Conservation (phyloP, 2,797 vertebrate genomes). For the Semaprochilodus insignis region DNA sequence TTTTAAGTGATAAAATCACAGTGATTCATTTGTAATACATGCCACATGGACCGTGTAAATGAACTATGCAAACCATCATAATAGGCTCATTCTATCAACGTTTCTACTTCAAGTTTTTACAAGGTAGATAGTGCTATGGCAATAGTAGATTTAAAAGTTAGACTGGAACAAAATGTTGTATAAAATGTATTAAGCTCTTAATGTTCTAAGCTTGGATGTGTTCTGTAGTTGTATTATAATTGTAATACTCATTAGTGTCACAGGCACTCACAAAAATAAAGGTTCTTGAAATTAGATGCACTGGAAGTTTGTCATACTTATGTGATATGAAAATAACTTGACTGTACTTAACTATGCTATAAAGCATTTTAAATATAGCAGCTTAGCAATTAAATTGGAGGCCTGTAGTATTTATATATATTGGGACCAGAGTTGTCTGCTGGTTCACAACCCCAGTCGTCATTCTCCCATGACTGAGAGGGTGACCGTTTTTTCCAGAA, state of each 20-base stretch:
- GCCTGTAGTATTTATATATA: too few relatives aligned
- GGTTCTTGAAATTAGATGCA: slow-evolving; percentile 43
- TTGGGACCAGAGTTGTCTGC: background rate
- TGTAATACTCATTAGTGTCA: slow-evolving; percentile 44
- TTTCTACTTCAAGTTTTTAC: background rate
- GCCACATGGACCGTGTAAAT: background rate
- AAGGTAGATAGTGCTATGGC: background rate
- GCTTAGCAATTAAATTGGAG: too few relatives aligned
- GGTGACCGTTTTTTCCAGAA: background rate
- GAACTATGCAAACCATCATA: background rate
- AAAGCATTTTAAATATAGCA: too few relatives aligned
- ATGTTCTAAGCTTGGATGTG: slow-evolving; percentile 55
- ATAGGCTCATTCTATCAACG: background rate
- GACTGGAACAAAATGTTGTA: slow-evolving; percentile 32
- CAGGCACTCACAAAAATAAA: slow-evolving; percentile 54
- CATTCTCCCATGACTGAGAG: background rate
- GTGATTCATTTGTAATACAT: background rate
- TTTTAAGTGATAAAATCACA: background rate
- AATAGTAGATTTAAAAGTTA: background rate
- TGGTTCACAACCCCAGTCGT: background rate
- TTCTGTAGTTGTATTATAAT: slow-evolving; percentile 55
- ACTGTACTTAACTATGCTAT: too few relatives aligned
- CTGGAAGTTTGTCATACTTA: too few relatives aligned
- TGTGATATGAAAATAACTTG: too few relatives aligned
- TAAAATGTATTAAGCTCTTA: slow-evolving; percentile 40